These are phyloP conservation scores for Leptinotarsa peninsularis DNA, from an alignment of 2,888 invertebrate species.

Conservation along the genomic window DNA sequence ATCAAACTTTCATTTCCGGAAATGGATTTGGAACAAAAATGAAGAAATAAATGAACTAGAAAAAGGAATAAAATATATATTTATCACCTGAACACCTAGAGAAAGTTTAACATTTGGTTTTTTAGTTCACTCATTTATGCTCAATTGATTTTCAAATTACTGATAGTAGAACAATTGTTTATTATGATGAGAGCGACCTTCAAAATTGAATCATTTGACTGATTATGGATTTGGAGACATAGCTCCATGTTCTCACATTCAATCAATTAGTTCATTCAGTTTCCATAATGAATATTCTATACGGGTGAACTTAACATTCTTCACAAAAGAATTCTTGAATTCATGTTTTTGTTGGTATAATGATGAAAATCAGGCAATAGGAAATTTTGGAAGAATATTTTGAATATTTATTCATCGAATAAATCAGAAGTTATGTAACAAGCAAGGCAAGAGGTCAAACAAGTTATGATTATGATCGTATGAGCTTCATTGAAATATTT, in stretches of 20 bases:
- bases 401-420: neutral
- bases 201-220: neutral
- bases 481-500: slow-evolving; percentile 6
- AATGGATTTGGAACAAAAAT: too few relatives aligned
- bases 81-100: too few relatives aligned
- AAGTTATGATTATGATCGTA: neutral
- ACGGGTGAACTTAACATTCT: neutral
- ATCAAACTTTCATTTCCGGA: too few relatives aligned
- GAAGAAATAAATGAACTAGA: too few relatives aligned
- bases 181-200: neutral
- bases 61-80: too few relatives aligned
- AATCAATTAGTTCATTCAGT: neutral
- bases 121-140: too few relatives aligned
- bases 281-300: neutral
- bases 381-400: neutral
- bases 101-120: too few relatives aligned
- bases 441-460: slow-evolving; percentile 9
- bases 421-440: slow-evolving; percentile 9
- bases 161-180: neutral
- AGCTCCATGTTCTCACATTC: neutral
- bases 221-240: neutral
- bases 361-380: neutral
- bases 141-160: neutral
- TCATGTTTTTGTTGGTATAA: neutral
- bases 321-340: neutral